phyloP scores from a whole-genome alignment of 2,888 invertebrate species.

The Arrhopalites spinosus region DNA sequence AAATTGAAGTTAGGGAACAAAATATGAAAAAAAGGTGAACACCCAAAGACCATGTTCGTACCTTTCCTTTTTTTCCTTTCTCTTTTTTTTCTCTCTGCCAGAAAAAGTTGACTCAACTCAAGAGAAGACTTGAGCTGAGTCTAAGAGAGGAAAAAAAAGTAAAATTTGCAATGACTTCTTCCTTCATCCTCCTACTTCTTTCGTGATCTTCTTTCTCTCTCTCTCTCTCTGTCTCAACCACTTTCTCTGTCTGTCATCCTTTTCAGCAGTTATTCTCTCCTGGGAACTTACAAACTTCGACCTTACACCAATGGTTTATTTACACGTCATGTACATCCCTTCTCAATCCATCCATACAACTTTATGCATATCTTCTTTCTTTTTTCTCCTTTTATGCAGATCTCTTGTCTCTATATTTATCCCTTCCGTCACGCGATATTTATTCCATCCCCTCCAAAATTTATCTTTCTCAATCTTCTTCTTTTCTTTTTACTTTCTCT shows the following conservation, averaged over 20 bases:
- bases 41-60: not conserved
- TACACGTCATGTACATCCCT: not conserved
- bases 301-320: not conserved
- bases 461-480: not conserved
- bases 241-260: conserved; percentile 26
- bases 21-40: conserved; percentile 1
- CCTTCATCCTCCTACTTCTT: not conserved
- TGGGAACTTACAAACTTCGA: conserved; percentile 1
- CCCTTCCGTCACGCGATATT: not conserved
- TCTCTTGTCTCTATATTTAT: not conserved
- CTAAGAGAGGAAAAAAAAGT: not conserved
- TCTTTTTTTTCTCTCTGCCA: not conserved
- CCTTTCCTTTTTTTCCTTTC: not conserved
- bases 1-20: not conserved
- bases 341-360: not conserved
- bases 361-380: not conserved
- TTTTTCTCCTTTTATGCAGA: not conserved
- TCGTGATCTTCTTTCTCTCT: not conserved
- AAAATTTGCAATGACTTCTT: not conserved
- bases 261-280: conserved; percentile 33
- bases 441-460: not conserved
- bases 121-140: not conserved
- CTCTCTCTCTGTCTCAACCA: conserved; percentile 23
- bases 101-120: conserved; percentile 1
- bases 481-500: not conserved